A percentile compares a stretch with the other conserved stretches of the same genome.
Conservation (phyloP, 2,888 invertebrate species). For the Drosophila ezoana region DNA sequence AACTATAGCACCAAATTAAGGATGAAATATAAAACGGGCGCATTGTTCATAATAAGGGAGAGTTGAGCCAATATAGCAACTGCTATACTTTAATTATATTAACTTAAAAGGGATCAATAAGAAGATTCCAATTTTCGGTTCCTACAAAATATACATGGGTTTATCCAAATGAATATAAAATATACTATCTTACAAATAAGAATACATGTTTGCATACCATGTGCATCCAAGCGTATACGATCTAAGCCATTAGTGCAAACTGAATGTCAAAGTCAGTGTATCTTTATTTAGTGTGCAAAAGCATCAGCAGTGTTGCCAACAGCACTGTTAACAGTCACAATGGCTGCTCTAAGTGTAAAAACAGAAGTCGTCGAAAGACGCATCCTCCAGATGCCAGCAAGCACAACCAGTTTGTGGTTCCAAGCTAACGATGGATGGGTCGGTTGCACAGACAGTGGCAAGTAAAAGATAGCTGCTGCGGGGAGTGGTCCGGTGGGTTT, state of each 20-base stretch:
- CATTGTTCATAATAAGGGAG: too few species aligned
- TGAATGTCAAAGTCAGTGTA: background rate
- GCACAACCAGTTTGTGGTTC: constrained; percentile 53
- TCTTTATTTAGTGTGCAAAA: constrained; percentile 1
- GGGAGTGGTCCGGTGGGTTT: constrained; percentile 47
- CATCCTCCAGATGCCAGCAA: constrained; percentile 36
- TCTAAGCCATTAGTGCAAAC: background rate
- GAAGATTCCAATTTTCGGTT: too few species aligned
- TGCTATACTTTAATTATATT: too few species aligned
- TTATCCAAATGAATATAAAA: background rate
- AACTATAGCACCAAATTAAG: too few species aligned
- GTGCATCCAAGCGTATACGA: background rate
- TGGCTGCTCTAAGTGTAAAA: constrained; percentile 75
- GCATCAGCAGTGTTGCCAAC: constrained; percentile 14
- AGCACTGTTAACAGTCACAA: constrained; percentile 24
- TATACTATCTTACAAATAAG: background rate
- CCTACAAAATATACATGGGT: too few species aligned
- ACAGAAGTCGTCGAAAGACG: constrained; percentile 76
- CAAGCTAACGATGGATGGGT: constrained; percentile 9
- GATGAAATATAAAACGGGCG: too few species aligned
- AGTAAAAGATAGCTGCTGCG: constrained; percentile 17
- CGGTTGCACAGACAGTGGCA: constrained; percentile 8
- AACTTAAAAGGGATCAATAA: too few species aligned
- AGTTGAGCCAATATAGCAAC: too few species aligned
- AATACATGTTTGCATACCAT: background rate